phyloP scores from a whole-genome alignment of 1,140 invertebrate genomes.

The Eubasilissa regina region DNA sequence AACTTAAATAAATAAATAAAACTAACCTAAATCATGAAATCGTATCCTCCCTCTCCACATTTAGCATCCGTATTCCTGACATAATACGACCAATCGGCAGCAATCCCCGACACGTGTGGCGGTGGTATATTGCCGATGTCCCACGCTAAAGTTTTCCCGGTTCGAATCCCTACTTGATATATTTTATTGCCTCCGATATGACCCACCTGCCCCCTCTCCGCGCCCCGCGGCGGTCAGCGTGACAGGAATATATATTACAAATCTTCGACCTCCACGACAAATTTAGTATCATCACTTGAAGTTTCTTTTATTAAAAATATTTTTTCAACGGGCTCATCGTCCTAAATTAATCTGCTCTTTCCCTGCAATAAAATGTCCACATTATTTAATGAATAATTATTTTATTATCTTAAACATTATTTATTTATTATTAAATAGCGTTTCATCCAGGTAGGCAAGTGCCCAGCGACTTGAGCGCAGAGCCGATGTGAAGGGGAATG shows the following conservation, averaged over 20 bases:
- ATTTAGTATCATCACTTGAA: background rate
- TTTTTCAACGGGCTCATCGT: background rate
- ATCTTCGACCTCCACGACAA: conserved; percentile 29
- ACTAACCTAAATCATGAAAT: too few species aligned
- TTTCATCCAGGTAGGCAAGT: too few species aligned
- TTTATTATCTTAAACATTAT: too few species aligned
- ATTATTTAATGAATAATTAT: too few species aligned
- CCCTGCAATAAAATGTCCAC: too few species aligned
- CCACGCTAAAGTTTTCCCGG: conserved; percentile 34
- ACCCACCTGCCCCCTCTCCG: conserved; percentile 45
- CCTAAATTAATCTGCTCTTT: too few species aligned
- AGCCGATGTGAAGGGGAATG: too few species aligned
- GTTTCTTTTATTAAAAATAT: conserved; percentile 1
- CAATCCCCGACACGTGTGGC: conserved; percentile 41
- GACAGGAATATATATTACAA: conserved; percentile 58
- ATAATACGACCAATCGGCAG: conserved; percentile 12
- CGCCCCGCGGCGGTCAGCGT: conserved; percentile 38
- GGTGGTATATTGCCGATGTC: conserved; percentile 55
- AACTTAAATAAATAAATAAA: too few species aligned
- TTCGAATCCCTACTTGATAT: conserved; percentile 50
- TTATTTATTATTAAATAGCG: too few species aligned
- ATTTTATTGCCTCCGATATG: conserved; percentile 59
- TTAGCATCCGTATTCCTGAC: background rate
- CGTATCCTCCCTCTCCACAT: too few species aligned
- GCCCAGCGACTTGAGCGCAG: too few species aligned